Evolutionary conservation across 2,113 vertebrate genomes (phyloP), one percentile per base, ranked within the genome.

Genomic region (Polypterus senegalus): DNA sequence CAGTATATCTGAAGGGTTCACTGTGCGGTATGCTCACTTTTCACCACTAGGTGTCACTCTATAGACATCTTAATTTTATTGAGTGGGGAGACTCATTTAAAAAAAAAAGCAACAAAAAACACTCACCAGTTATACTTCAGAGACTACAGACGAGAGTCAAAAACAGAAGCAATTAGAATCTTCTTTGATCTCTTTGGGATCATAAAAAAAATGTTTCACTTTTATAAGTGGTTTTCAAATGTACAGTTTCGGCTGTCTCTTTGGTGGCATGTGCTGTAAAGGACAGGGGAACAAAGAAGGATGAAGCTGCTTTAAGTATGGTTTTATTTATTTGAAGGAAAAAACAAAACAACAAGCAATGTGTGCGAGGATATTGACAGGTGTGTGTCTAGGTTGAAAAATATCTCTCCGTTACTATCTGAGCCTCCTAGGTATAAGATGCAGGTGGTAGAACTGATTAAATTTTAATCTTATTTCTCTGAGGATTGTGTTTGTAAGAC

Each of bases 381-480:
- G 54, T 69, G 68, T 57, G 51, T 27, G 53, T 53, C 61, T 69
- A 55, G 54, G 61, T 69, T 46, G 27, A 27, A 53, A 58, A 49
- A 64, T 57, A 47, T 66, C 67, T 69, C 53, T 49, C n/a, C 48
- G 27, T 47, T 46, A 49, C 54, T 57, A 67, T 67, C 58, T 57
- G 52, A 49, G 58, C 27, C 61, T 59, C 60, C 47, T 43, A 63
- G 58, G 6, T 61, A 27, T 45, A 48, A 57, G 61, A 63, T 63
- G 64, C 61, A 66, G 64, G 58, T 66, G 58, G 58, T 61, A 58
- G 53, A 60, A 63, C 51, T 69, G 58, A 69, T 69, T 69, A 63
- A 54, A 64, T 66, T 63, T 66, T 63, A 66, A 61, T 66, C 54
- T 63, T 60, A 60, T 69, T 58, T 59, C 62, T 66, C 68, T 58